phyloP scores from a whole-genome alignment of 2,113 vertebrate genomes.

The Melanocharis versteri region DNA sequence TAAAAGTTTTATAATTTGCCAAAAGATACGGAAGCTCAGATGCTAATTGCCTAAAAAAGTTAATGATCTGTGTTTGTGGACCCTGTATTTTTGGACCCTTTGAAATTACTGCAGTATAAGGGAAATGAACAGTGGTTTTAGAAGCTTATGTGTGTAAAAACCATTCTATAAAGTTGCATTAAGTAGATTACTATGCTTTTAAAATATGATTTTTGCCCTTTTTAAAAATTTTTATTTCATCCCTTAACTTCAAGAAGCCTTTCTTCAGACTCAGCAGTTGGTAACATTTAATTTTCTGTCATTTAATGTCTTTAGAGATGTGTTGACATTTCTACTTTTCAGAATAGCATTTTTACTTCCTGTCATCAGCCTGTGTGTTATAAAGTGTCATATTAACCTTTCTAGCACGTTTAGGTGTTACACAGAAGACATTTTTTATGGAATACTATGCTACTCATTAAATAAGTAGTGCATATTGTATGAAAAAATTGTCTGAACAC shows the following conservation, averaged over 20 bases:
- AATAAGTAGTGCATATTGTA: constrained; percentile 16
- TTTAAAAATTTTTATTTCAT: neutral
- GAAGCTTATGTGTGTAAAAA: neutral
- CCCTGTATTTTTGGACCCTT: neutral
- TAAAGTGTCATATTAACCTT: constrained; percentile 72
- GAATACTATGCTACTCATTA: constrained; percentile 35
- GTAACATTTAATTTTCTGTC: constrained; percentile 74
- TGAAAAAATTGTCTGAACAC: constrained; percentile 14
- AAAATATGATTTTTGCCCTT: neutral
- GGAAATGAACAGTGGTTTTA: neutral
- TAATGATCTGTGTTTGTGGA: neutral
- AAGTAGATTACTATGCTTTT: constrained; percentile 8
- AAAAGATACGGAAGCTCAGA: neutral
- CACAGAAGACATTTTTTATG: constrained; percentile 40
- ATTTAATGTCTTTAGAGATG: constrained; percentile 69
- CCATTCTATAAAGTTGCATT: neutral
- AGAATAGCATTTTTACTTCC: constrained; percentile 51
- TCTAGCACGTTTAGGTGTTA: constrained; percentile 42
- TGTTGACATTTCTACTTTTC: constrained; percentile 73
- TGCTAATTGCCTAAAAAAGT: neutral
- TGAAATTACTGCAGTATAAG: neutral
- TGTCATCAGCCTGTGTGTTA: constrained; percentile 45
- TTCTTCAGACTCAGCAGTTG: constrained; percentile 58
- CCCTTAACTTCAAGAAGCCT: constrained; percentile 34
- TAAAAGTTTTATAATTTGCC: neutral